These are phyloP conservation scores for Pseudopipra pipra DNA, from an alignment of 2,113 vertebrate species.

Conservation along the genomic window DNA sequence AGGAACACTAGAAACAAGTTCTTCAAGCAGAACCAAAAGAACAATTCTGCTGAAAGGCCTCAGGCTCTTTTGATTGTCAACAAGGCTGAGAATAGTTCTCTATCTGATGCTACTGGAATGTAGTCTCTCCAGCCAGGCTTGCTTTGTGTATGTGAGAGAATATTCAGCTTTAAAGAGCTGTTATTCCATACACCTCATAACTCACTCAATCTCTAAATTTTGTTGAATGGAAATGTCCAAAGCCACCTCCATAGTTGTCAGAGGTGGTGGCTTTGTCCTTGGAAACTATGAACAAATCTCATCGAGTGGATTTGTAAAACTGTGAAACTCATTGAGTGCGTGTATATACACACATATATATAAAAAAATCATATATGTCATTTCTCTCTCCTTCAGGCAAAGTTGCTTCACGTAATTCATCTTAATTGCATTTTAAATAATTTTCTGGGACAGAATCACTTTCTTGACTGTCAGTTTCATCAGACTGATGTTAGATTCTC, in stretches of 20 bases:
- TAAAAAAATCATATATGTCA: not conserved
- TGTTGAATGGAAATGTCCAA: not conserved
- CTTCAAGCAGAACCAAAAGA: not conserved
- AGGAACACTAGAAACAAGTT: not conserved
- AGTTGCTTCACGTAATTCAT: not conserved
- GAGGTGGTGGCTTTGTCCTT: not conserved
- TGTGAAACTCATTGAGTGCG: not conserved
- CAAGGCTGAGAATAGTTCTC: not conserved
- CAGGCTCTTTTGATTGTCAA: not conserved
- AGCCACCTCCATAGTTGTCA: not conserved
- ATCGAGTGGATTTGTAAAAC: not conserved
- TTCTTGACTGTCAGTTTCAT: not conserved
- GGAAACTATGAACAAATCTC: not conserved
- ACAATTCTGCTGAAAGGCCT: not conserved
- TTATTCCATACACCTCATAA: not conserved
- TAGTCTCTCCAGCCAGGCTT: not conserved
- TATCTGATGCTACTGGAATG: constrained; percentile 20
- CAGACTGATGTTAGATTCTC: not conserved
- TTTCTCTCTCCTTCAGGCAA: not conserved
- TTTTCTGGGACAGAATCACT: not conserved
- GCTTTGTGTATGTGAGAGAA: not conserved
- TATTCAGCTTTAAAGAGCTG: not conserved
- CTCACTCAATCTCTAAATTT: not conserved
- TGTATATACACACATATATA: not conserved
- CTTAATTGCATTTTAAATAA: not conserved